phyloP scores from a whole-genome alignment of 2,113 vertebrate genomes.

The Athene cunicularia region DNA sequence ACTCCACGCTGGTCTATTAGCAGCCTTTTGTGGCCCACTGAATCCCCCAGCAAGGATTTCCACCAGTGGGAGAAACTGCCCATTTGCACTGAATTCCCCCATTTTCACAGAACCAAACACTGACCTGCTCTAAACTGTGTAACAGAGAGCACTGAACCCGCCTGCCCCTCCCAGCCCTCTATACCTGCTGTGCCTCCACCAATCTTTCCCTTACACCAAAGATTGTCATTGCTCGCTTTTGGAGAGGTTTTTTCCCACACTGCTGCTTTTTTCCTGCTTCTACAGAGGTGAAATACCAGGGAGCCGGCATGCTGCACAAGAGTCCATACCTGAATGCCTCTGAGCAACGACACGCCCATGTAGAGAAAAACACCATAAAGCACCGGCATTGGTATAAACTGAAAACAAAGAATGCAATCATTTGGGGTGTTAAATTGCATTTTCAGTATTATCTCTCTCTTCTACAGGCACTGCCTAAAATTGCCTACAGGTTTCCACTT shows the following conservation, averaged over 20 bases:
- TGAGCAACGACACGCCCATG: conserved; percentile 94
- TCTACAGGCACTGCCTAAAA: not conserved
- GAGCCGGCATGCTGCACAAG: fast-evolving
- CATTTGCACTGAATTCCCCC: not conserved
- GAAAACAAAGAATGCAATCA: not conserved
- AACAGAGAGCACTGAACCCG: fast-evolving
- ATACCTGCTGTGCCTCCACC: not conserved
- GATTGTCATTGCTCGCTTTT: not conserved
- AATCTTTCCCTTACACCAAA: not conserved
- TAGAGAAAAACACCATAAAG: conserved; percentile 96
- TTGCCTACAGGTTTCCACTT: not conserved
- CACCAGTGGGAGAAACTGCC: not conserved
- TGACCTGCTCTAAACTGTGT: not conserved
- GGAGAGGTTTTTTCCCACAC: not conserved
- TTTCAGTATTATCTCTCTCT: not conserved
- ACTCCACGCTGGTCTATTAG: not conserved
- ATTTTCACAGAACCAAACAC: not conserved
- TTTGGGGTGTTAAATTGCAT: fast-evolving
- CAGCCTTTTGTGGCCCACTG: too few species aligned
- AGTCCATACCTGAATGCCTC: conserved; percentile 89
- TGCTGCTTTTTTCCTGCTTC: not conserved
- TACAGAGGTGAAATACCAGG: not conserved
- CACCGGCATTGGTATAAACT: conserved; percentile 98
- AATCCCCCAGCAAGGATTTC: not conserved
- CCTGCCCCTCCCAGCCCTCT: not conserved